A percentile compares a stretch with the other conserved stretches of the same genome.
Conservation (phyloP, 2,113 vertebrate species). For the Pterocles gutturalis region DNA sequence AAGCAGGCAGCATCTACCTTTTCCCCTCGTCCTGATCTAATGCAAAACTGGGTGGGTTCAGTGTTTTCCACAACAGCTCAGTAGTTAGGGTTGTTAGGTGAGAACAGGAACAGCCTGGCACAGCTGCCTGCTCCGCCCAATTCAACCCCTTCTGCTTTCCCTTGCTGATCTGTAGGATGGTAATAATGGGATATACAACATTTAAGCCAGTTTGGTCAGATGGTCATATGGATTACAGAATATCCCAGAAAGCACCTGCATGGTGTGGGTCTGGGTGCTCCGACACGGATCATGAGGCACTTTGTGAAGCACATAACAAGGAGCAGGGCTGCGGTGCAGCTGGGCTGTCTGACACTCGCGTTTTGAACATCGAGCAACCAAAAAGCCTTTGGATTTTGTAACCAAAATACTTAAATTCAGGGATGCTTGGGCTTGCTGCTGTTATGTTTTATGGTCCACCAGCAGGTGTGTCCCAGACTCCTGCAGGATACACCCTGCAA, state of each 20-base stretch:
- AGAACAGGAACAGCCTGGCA: not conserved
- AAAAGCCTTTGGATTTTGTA: not conserved
- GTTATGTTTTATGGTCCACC: not conserved
- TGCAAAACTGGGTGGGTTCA: not conserved
- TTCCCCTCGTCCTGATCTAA: not conserved
- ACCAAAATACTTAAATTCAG: not conserved
- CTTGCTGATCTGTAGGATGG: not conserved
- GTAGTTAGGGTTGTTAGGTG: not conserved
- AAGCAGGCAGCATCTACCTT: not conserved
- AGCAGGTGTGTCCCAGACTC: not conserved
- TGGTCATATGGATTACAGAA: not conserved
- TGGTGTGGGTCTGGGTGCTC: not conserved
- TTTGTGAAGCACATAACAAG: not conserved
- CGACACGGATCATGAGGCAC: not conserved
- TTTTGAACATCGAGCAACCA: accelerated
- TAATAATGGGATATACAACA: not conserved
- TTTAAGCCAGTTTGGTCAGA: not conserved
- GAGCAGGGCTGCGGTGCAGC: not conserved
- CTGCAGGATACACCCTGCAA: not conserved
- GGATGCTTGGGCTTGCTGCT: not conserved
- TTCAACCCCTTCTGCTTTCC: not conserved
- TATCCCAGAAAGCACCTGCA: not conserved
- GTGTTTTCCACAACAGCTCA: not conserved
- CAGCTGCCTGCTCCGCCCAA: not conserved
- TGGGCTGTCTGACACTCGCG: not conserved